Evolutionary conservation across 2,888 invertebrate species (phyloP).

Genomic region (Ceramica pisi): DNA sequence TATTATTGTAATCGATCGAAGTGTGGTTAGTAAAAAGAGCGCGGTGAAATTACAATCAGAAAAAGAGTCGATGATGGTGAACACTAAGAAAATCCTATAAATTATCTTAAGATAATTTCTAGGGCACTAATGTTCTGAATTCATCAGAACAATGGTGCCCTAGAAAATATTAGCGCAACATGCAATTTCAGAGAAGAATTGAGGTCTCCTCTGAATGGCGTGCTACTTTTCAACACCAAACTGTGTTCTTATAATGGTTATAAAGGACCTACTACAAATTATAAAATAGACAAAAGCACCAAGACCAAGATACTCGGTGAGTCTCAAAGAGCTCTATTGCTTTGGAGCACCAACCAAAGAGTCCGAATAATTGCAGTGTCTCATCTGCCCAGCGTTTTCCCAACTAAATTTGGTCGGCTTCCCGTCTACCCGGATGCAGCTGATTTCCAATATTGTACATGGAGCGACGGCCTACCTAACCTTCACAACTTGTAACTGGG

Average conservation of each 20-base stretch:
- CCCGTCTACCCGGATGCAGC: no score
- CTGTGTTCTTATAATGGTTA: not conserved
- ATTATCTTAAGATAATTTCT: conserved; percentile 20
- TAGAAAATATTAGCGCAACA: not conserved
- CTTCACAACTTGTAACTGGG: not conserved
- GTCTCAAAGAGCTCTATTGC: not conserved
- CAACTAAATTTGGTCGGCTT: no score
- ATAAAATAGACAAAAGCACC: not conserved
- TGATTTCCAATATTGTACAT: no score
- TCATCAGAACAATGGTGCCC: not conserved
- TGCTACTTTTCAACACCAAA: not conserved
- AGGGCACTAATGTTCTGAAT: conserved; percentile 28
- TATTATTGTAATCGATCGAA: no score
- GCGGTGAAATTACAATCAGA: not conserved
- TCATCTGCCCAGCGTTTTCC: no score
- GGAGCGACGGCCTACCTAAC: not conserved
- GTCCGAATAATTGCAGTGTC: not conserved
- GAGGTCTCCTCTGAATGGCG: not conserved
- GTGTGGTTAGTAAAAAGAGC: not conserved
- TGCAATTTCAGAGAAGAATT: conserved; percentile 15
- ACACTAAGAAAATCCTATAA: not conserved
- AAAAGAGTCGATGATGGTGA: not conserved
- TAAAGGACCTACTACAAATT: not conserved
- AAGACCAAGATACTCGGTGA: not conserved
- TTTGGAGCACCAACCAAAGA: not conserved